Percentiles rank a stretch among this genome's conserved stretches.
Evolutionary conservation across 2,797 vertebrate species (phyloP).

Genomic region (Enteromius mattozi): DNA sequence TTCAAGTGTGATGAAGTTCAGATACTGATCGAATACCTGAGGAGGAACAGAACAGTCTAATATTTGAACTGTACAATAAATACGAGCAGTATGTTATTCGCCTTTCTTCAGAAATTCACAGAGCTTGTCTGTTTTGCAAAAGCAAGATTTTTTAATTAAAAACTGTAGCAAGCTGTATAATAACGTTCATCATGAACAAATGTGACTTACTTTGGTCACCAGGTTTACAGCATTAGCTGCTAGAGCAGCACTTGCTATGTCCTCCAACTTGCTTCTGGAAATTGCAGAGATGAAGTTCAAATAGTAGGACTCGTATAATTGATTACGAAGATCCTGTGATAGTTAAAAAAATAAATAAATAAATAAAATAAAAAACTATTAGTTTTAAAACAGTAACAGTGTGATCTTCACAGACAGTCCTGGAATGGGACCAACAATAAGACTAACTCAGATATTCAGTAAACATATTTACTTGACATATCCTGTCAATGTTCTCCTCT

Average conservation of each 20-base stretch:
- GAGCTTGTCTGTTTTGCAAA: not conserved
- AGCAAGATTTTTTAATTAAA: not conserved
- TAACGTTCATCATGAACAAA: not conserved
- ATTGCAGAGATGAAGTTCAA: conserved; percentile 99
- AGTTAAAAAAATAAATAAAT: not conserved
- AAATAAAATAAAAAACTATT: not conserved
- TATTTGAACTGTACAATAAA: not conserved
- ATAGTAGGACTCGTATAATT: conserved; percentile 94
- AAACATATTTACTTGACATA: conserved; percentile 87
- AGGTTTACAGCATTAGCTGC: conserved; percentile 90
- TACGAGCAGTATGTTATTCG: not conserved
- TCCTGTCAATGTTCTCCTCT: conserved; percentile 96
- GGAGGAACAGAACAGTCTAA: conserved; percentile 17
- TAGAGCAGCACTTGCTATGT: conserved; percentile 94
- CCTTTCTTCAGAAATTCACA: not conserved
- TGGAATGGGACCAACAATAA: not conserved
- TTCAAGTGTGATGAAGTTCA: conserved; percentile 98
- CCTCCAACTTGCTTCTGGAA: conserved; percentile 96
- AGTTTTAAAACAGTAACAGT: not conserved
- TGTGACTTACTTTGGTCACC: conserved; percentile 89
- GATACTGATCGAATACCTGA: conserved; percentile 97
- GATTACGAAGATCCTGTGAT: conserved; percentile 91
- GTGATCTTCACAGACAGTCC: not conserved
- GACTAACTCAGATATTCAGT: not conserved
- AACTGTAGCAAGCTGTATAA: not conserved